Base-by-base conservation (phyloP, 2,113 vertebrate species). In the Bubalus kerabau region DNA sequence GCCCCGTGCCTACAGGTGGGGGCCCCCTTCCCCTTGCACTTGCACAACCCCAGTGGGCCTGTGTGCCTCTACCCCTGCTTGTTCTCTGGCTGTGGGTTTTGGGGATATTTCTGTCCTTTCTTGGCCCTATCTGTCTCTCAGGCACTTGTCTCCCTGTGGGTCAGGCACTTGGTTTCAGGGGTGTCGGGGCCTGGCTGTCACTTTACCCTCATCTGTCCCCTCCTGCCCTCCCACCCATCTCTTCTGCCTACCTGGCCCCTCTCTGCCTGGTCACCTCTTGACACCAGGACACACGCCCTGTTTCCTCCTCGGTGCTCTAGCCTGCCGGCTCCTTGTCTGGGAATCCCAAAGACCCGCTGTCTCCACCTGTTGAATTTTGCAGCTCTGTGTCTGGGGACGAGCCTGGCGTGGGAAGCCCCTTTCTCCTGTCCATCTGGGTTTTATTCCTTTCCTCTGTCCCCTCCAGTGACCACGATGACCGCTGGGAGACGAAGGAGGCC, bases 391-490 rank as follows among this genome's bases (percentile, higher is more conserved):
- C 6, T 2, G 52, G 40, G n/a, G 56, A 46, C 36, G 56, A 30
- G 23, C 0, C 0, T 32, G 76, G 32, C 10, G 67, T 36, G 52
- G 32, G 78, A 85, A 3, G 50, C 50, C n/a, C n/a, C 9, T 48
- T 52, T 16, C 21, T 83, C 30, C 48, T 15, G 14, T 13, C 15
- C 15, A 12, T 24, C 64, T 1, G 5, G 59, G 21, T 50, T 43
- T 93, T 40, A 89, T 1, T 28, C 40, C 50, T 30, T 24, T 62
- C 5, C 10, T 67, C 12, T 30, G 10, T 36, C 46, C 71, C 81
- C 83, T 32, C 76, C 97, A 99, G 99, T 95, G 99, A 99, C 99
- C 99, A 99, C 6, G 99, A 99, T 93, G 99, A 99, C 97, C 99
- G 99, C 30, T 99, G 99, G 99, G 99, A 99, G 93, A 98, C 87